Conservation (phyloP, 2,888 invertebrate genomes). For the Euplagia quadripunctaria region DNA sequence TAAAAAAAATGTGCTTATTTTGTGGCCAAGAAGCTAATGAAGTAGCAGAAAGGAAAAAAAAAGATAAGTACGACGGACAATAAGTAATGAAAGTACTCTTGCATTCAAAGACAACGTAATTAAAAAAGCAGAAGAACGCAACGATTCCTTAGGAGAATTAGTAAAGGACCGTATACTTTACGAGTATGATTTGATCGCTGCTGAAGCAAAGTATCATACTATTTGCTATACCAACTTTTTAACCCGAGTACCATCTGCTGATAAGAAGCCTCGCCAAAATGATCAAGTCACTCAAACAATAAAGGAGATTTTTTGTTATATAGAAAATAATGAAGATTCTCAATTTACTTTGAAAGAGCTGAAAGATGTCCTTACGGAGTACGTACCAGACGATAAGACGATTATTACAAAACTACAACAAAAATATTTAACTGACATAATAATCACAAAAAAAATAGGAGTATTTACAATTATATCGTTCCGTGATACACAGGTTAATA, state of each 20-base stretch:
- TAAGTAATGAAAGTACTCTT: conserved; percentile 59
- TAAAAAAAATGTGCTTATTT: too few species aligned
- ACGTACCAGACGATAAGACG: conserved; percentile 61
- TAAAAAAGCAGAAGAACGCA: too few species aligned
- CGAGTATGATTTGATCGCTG: too few species aligned
- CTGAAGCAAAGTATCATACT: too few species aligned
- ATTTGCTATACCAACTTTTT: too few species aligned
- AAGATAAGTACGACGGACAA: conserved; percentile 55
- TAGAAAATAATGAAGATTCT: conserved; percentile 65
- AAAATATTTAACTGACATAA: conserved; percentile 54
- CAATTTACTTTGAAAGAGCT: conserved; percentile 67
- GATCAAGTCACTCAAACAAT: conserved; percentile 65
- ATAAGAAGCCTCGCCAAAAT: conserved; percentile 58
- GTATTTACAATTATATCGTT: conserved; percentile 62
- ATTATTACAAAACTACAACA: conserved; percentile 58
- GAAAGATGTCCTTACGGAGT: conserved; percentile 57
- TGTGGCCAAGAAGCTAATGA: too few species aligned
- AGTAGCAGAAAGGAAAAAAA: too few species aligned
- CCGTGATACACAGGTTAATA: conserved; percentile 58
- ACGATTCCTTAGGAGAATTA: too few species aligned
- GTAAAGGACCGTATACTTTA: too few species aligned
- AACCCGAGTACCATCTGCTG: conserved; percentile 58
- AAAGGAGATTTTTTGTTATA: conserved; percentile 63
- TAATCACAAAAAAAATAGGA: conserved; percentile 56
- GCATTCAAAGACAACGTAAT: too few species aligned